These are phyloP conservation scores for Lasius fuliginosus DNA, from an alignment of 2,888 invertebrate genomes.

Conservation along the genomic window DNA sequence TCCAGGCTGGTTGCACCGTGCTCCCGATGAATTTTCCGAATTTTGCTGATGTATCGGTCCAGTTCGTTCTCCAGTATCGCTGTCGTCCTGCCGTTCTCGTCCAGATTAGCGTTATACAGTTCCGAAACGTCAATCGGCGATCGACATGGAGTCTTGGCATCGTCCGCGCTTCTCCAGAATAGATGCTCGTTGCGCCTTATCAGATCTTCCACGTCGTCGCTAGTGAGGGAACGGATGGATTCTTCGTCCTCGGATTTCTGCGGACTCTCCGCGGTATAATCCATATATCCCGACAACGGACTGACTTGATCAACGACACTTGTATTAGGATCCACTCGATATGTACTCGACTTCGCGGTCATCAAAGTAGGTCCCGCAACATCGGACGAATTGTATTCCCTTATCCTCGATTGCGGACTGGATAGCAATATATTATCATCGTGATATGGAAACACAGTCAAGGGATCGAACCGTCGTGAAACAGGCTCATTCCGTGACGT, in stretches of 20 bases:
- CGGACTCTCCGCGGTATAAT: conserved; percentile 19
- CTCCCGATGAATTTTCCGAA: conserved; percentile 78
- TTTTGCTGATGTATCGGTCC: conserved; percentile 80
- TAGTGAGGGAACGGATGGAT: conserved; percentile 6
- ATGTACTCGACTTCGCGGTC: conserved; percentile 17
- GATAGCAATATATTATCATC: background rate
- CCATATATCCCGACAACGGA: conserved; percentile 40
- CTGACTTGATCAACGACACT: background rate
- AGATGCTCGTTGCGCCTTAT: conserved; percentile 35
- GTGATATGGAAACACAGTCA: conserved; percentile 8
- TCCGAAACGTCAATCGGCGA: background rate
- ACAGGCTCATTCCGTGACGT: background rate
- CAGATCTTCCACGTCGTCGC: conserved; percentile 41
- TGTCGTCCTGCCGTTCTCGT: conserved; percentile 41
- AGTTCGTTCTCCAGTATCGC: conserved; percentile 76
- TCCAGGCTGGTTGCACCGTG: conserved; percentile 73
- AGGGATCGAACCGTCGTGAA: conserved; percentile 8
- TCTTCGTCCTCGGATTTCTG: conserved; percentile 30
- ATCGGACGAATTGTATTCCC: background rate
- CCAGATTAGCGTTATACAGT: conserved; percentile 1
- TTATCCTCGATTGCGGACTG: background rate
- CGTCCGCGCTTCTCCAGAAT: conserved; percentile 12
- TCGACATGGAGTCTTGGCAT: background rate
- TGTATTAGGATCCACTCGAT: conserved; percentile 3
- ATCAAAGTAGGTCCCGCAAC: background rate